phyloP scores from a whole-genome alignment of 2,113 vertebrate genomes.

The Solea senegalensis region DNA sequence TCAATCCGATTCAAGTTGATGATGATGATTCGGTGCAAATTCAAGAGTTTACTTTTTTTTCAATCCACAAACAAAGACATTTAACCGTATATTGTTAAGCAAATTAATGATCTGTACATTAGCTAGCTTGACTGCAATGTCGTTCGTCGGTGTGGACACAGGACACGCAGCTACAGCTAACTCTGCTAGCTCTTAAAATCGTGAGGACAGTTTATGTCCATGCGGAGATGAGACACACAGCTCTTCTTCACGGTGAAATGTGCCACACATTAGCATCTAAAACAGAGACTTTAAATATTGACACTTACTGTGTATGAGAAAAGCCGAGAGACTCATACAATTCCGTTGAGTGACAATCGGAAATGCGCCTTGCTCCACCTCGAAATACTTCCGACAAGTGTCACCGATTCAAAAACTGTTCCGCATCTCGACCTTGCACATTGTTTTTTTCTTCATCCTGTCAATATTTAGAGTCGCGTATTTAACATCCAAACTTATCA shows the following conservation, averaged over 20 bases:
- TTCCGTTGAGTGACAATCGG: conserved; percentile 44
- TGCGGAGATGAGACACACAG: background rate
- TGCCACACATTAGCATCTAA: background rate
- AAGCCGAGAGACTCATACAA: no score
- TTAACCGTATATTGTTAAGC: background rate
- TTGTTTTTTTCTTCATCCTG: no score
- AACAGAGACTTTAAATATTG: no score
- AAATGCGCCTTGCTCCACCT: background rate
- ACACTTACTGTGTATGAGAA: conserved; percentile 1
- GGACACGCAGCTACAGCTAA: background rate
- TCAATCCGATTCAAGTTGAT: no score
- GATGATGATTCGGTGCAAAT: no score
- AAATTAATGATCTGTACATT: background rate
- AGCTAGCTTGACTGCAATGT: conserved; percentile 15
- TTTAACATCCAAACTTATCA: no score
- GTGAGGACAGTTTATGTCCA: background rate
- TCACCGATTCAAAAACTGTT: background rate
- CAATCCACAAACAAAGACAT: no score
- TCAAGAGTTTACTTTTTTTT: no score
- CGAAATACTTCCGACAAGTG: conserved; percentile 42
- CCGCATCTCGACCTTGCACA: no score
- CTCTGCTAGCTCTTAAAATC: background rate
- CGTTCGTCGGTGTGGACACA: background rate
- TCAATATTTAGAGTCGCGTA: no score
- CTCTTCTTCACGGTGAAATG: background rate